Conservation (phyloP, 2,113 vertebrate genomes). For the Lethenteron reissneri region DNA sequence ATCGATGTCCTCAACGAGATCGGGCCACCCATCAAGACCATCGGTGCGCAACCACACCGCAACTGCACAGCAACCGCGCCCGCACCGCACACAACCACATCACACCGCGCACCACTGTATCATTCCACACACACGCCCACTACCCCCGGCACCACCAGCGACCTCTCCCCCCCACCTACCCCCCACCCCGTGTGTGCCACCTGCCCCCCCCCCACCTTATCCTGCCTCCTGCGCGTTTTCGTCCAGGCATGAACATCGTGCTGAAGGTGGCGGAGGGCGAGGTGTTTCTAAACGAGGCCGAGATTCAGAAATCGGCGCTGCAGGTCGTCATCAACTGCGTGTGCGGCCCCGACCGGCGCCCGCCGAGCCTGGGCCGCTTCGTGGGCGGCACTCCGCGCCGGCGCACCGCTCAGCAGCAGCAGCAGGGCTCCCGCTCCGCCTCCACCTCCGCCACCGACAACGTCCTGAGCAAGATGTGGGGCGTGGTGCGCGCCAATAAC, state of each 20-base stretch:
- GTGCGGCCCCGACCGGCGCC: conserved; percentile 75
- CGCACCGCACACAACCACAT: no score
- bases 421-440: neutral
- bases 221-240: no score
- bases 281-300: conserved; percentile 85
- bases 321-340: conserved; percentile 96
- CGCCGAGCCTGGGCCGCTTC: conserved; percentile 87
- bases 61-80: no score
- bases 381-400: conserved; percentile 73
- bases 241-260: conserved; percentile 79
- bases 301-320: conserved; percentile 95
- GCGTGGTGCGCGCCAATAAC: conserved; percentile 91
- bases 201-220: no score
- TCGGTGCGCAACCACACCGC: conserved; percentile 33
- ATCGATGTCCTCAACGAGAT: conserved; percentile 75
- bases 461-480: conserved; percentile 90
- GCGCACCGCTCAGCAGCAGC: conserved; percentile 46
- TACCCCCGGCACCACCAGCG: no score
- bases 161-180: no score
- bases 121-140: no score
- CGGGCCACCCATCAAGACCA: conserved; percentile 65
- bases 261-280: conserved; percentile 89
- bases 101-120: no score
- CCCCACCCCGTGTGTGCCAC: no score
- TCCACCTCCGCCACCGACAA: conserved; percentile 35